Base-by-base conservation (phyloP, 2,797 vertebrate species). In the Morelia viridis region DNA sequence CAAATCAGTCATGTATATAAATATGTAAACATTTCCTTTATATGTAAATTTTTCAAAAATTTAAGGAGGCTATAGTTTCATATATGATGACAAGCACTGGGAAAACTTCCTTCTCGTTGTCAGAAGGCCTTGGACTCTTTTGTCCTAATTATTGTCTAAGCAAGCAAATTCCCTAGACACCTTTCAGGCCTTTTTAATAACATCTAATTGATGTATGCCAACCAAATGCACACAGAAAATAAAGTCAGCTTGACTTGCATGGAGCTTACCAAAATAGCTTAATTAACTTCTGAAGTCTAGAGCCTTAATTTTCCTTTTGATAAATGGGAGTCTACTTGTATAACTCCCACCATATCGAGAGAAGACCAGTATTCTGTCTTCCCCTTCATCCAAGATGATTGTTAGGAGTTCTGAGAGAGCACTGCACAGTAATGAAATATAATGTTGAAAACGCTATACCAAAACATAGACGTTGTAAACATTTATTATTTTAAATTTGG, bases 201-300 rank as follows among this genome's bases (percentile, higher is more conserved):
- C 53, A 15, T 5, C 8, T 90, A 5, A 60, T 89, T 93, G 60
- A 94, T 53, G n/a, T 86, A 64, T 61, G 4, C 64, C 86, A 76
- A 0, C 0, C 92, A 12, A 53, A 90, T 58, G 13, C 12, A 1
- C 1, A 88, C 9, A 88, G 19, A 86, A 62, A 62, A 85, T 85
- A 91, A 94, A 95, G 94, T 91, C 89, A 50, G 19, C 0, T 5
- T 17, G 6, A 91, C 91, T 92, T 95, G 93, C 91, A 92, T 41
- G 87, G 35, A 9, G 22, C 88, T 94, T 92, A 83, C 83, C 35
- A 90, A 92, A 93, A 61, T 35, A 41, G 71, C 56, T 53, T 91
- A 93, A 90, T 87, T 86, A 91, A 87, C 93, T 28, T 89, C 71
- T 91, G 71, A 94, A 35, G 71, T 60, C 60, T 61, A 15, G 0